phyloP scores from a whole-genome alignment of 2,113 vertebrate genomes.

The Lanius ludovicianus region DNA sequence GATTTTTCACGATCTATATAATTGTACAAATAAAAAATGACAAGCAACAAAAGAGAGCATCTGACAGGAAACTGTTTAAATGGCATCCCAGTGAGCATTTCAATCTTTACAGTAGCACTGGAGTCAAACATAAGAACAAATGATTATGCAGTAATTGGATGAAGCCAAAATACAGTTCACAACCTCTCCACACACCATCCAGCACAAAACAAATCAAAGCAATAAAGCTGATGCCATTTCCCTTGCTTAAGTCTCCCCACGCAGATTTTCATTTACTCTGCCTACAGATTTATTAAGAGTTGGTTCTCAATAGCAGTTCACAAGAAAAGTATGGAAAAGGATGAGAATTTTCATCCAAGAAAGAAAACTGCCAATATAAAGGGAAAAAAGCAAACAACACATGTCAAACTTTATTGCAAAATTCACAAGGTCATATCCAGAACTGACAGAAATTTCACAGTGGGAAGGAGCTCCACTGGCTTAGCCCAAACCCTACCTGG shows the following conservation, averaged over 20 bases:
- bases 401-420: not conserved
- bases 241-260: not conserved
- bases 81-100: slow-evolving; percentile 11
- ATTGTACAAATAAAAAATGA: slow-evolving; percentile 60
- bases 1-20: slow-evolving; percentile 54
- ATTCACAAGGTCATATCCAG: not conserved
- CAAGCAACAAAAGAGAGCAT: slow-evolving; percentile 27
- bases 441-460: not conserved
- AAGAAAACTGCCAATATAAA: not conserved
- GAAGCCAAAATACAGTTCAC: slow-evolving; percentile 33
- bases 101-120: not conserved
- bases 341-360: not conserved
- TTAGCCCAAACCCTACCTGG: not conserved
- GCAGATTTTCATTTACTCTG: not conserved
- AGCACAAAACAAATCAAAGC: slow-evolving; percentile 14
- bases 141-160: slow-evolving; percentile 36
- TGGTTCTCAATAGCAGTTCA: not conserved
- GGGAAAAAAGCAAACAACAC: not conserved
- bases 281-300: slow-evolving; percentile 6
- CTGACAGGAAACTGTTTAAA: slow-evolving; percentile 24
- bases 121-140: slow-evolving; percentile 1
- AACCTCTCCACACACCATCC: not conserved
- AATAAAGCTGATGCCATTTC: slow-evolving; percentile 10
- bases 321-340: not conserved
- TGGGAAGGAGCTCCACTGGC: not conserved